These are phyloP conservation scores for Cryptoblepharus egeriae DNA, from an alignment of 2,797 vertebrate genomes.

Conservation along the genomic window DNA sequence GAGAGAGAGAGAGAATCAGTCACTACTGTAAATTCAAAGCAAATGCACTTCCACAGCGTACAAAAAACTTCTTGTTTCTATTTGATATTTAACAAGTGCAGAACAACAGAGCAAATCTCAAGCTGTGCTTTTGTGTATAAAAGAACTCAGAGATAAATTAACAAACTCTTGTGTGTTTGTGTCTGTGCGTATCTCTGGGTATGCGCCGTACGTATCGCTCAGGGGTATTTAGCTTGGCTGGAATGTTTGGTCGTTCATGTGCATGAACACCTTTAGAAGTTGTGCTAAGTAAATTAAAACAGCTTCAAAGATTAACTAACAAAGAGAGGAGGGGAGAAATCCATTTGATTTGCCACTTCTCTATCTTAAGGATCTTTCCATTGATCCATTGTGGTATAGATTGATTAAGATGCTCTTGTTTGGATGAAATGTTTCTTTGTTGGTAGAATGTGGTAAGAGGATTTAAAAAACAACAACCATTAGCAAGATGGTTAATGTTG, in stretches of 20 bases:
- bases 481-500: slow-evolving; percentile 22
- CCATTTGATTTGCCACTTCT: slow-evolving; percentile 40
- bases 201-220: not conserved
- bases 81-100: slow-evolving; percentile 33
- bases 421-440: slow-evolving; percentile 39
- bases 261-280: slow-evolving; percentile 39
- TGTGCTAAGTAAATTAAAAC: slow-evolving; percentile 50
- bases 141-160: slow-evolving; percentile 51
- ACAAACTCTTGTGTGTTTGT: slow-evolving; percentile 35
- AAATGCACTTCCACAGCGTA: slow-evolving; percentile 21
- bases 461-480: slow-evolving; percentile 25
- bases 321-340: slow-evolving; percentile 45
- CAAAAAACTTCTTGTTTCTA: not conserved
- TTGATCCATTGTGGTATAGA: slow-evolving; percentile 35
- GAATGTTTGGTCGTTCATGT: slow-evolving; percentile 42
- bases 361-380: slow-evolving; percentile 45
- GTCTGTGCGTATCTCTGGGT: not conserved
- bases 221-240: slow-evolving; percentile 24
- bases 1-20: slow-evolving; percentile 7
- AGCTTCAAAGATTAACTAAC: slow-evolving; percentile 47
- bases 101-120: slow-evolving; percentile 31
- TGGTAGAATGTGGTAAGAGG: slow-evolving; percentile 14
- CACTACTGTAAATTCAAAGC: slow-evolving; percentile 46
- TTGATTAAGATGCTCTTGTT: slow-evolving; percentile 41
- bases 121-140: slow-evolving; percentile 42